Evolutionary conservation across 2,888 invertebrate species (phyloP), one percentile per base, ranked within the genome.

Genomic region (Pristionchus fissidentatus): DNA sequence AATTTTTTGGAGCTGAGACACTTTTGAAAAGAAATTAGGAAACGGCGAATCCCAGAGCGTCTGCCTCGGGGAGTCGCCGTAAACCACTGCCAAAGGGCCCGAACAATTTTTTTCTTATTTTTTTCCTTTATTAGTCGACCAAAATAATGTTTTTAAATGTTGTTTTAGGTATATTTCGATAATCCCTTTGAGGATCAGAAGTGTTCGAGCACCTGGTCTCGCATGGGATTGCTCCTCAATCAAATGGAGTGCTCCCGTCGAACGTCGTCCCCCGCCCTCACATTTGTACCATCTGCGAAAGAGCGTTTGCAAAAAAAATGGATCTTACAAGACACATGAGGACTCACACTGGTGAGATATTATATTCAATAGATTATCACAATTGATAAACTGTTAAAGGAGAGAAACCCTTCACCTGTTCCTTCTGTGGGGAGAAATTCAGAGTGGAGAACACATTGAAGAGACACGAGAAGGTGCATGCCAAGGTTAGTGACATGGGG

Each of bases 391-490:
- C 4, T 73, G 15, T 26, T 15, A 3, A 19, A 77, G 75, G 75
- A 49, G 75, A 77, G 22, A 79, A 57, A 79, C 79, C 79, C 19
- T 79, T 79, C 57, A 3, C 5, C 3, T 81, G 81, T 43, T 10
- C 3, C 8, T 19, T 19, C 13, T 81, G 81, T 62, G 81, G 46
- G 43, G 26, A 49, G 26, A 41, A 29, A 60, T 81, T 81, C 66
- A 43, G 46, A 43, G 29, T 81, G 46, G 66, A 81, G 26, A 46
- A 41, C 22, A 62, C 62, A 26, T 32, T 60, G 46, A 81, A 46
- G n/a, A 41, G 81, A 46, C 81, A 81, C 46, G 81, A 81, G 35
- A 81, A 81, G 41, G 49, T 60, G 7, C 60, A 60, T 60, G 7
- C 32, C 10, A 19, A 60, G 29, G 60, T 60, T 29, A 60, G 60